Percentiles rank a stretch among this genome's conserved stretches.
phyloP scores from a whole-genome alignment of 2,113 vertebrate genomes.

The Setophaga coronata region DNA sequence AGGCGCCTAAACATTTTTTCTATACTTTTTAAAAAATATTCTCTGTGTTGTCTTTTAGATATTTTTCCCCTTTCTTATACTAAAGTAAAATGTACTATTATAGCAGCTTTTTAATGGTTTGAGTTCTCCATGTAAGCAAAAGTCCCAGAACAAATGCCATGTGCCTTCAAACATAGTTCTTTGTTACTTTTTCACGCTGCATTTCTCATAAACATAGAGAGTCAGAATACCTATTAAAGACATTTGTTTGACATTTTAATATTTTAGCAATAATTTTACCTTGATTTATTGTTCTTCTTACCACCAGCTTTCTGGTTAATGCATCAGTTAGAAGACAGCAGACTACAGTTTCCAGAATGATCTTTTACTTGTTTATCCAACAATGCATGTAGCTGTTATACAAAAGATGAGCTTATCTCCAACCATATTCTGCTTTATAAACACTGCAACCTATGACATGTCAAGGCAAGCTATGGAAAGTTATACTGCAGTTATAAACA shows the following conservation, averaged over 20 bases:
- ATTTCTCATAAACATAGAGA: neutral
- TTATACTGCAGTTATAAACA: neutral
- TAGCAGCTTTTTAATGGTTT: neutral
- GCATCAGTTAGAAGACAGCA: neutral
- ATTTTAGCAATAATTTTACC: neutral
- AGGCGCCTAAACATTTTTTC: neutral
- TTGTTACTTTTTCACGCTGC: neutral
- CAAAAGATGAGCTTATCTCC: neutral
- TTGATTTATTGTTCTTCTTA: neutral
- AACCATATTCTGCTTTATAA: neutral
- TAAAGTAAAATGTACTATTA: neutral
- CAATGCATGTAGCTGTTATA: neutral
- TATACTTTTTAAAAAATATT: neutral
- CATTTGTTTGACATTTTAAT: constrained; percentile 22
- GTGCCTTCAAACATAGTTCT: neutral
- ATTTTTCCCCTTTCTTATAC: rapidly evolving
- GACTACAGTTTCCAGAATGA: neutral
- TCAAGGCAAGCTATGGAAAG: neutral
- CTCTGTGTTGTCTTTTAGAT: neutral
- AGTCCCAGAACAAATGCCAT: neutral
- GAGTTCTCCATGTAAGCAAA: neutral
- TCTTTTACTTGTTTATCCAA: neutral
- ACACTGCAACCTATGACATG: neutral
- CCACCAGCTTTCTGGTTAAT: neutral
- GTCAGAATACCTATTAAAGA: neutral